Evolutionary conservation across 1,140 invertebrate species (phyloP), one percentile per base, ranked within the genome.

Genomic region (Venturia canescens): DNA sequence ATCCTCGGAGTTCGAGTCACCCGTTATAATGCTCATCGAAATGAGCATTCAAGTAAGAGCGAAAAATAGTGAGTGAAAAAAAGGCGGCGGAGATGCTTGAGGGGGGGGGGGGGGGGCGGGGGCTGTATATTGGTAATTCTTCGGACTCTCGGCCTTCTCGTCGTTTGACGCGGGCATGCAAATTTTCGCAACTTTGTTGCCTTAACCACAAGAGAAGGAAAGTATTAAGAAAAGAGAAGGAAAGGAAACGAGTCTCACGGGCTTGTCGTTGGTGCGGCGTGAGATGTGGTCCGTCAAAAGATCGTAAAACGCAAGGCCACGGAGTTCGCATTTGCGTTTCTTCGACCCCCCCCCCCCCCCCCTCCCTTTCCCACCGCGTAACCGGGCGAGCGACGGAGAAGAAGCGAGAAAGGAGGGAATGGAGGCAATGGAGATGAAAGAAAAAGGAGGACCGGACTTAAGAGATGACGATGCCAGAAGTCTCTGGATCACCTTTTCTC

Each of bases 251-350:
- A 21, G 63, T 66, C 63, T 66, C 26, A 23, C 57, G 69, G 60
- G 60, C 60, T 75, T 83, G 84, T 84, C 84, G 78, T 84, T 31
- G 69, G 27, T 66, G 16, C 71, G 78, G 79, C 80, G 82, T 85
- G 82, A 85, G 84, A 85, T 85, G 84, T 85, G 84, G 84, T 83
- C 84, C 84, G 84, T 85, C 82, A 85, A 85, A 85, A 85, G 83
- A 75, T 74, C 82, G 82, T 85, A 85, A 85, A 85, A 85, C 67
- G 80, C 80, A 80, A 84, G 82, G 82, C 84, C 82, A 83, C 77
- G 71, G 83, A 76, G 76, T 82, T 81, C 53, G 77, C 70, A 48
- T 57, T 72, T n/a, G 44, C 60, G 75, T 66, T 66, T 66, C 71
- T 72, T 72, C 38, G n/a, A 50, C 70, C n/a, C 70, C 38, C 31